phyloP scores from a whole-genome alignment of 92 coral and sea anemone genomes.

The Bergia puertoricense region DNA sequence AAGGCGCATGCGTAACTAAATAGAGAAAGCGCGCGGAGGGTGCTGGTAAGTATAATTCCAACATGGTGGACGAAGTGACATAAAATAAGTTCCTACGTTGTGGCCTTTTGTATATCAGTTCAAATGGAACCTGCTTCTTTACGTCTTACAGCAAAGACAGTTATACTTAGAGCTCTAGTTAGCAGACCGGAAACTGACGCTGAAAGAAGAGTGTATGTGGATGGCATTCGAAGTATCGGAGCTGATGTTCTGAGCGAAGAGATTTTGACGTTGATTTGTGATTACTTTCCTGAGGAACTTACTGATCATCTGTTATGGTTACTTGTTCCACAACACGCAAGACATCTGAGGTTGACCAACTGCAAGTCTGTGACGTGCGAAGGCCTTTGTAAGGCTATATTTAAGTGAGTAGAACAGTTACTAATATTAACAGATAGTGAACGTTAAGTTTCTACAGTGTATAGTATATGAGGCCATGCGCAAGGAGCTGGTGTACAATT shows the following conservation, averaged over 20 bases:
- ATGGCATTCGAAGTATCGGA: constrained; percentile 49
- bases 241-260: constrained; percentile 71
- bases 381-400: constrained; percentile 61
- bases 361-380: constrained; percentile 63
- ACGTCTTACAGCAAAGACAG: constrained; percentile 57
- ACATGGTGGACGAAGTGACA: not conserved
- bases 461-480: not conserved
- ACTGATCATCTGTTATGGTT: constrained; percentile 66
- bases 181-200: constrained; percentile 50
- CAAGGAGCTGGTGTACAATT: too few species aligned
- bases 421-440: not conserved
- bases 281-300: constrained; percentile 65
- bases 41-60: constrained; percentile 43
- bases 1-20: constrained; percentile 62
- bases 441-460: not conserved
- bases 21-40: constrained; percentile 40
- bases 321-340: constrained; percentile 68
- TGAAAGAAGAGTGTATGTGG: constrained; percentile 52
- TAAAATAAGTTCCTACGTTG: not conserved
- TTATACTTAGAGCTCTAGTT: constrained; percentile 61
- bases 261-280: constrained; percentile 57
- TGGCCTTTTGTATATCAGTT: not conserved
- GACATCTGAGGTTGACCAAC: constrained; percentile 58
- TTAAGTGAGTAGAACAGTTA: constrained; percentile 44
- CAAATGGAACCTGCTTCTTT: constrained; percentile 70